phyloP scores from a whole-genome alignment of 1,140 invertebrate genomes.

The Scaptomyza montana region DNA sequence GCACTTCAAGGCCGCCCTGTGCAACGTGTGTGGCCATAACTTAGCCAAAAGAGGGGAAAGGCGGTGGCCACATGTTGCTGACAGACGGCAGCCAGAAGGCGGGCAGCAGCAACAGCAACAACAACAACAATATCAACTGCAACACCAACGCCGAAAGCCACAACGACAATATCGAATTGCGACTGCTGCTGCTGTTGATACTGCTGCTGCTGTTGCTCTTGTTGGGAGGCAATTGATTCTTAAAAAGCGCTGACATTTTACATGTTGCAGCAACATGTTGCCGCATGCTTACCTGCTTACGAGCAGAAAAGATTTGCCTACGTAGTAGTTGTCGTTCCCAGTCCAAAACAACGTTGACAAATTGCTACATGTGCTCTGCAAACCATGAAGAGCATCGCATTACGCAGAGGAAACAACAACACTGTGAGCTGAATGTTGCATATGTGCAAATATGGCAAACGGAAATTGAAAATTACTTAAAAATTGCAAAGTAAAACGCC shows the following conservation, averaged over 20 bases:
- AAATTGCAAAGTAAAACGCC: constrained; percentile 56
- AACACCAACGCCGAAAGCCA: constrained; percentile 47
- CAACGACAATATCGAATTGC: constrained; percentile 69
- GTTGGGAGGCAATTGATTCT: constrained; percentile 76
- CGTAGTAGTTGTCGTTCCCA: constrained; percentile 21
- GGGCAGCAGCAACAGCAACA: constrained; percentile 29
- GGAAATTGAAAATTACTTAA: constrained; percentile 82
- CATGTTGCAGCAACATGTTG: constrained; percentile 72
- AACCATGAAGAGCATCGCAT: constrained; percentile 45
- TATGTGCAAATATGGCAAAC: constrained; percentile 44
- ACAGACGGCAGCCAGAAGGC: constrained; percentile 77
- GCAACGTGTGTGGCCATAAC: constrained; percentile 65
- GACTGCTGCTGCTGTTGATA: constrained; percentile 14
- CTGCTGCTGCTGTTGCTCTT: constrained; percentile 24
- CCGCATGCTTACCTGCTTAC: constrained; percentile 42
- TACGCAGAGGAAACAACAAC: constrained; percentile 30
- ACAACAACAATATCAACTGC: constrained; percentile 26
- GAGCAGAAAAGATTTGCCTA: constrained; percentile 36
- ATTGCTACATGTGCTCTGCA: constrained; percentile 63
- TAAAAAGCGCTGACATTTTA: constrained; percentile 77
- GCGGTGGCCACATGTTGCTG: constrained; percentile 50
- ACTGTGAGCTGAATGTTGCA: constrained; percentile 2
- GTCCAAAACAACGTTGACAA: constrained; percentile 66
- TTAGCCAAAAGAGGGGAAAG: constrained; percentile 8
- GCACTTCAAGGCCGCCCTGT: constrained; percentile 63